Conservation (phyloP, 2,113 vertebrate species). For the Chionis minor region DNA sequence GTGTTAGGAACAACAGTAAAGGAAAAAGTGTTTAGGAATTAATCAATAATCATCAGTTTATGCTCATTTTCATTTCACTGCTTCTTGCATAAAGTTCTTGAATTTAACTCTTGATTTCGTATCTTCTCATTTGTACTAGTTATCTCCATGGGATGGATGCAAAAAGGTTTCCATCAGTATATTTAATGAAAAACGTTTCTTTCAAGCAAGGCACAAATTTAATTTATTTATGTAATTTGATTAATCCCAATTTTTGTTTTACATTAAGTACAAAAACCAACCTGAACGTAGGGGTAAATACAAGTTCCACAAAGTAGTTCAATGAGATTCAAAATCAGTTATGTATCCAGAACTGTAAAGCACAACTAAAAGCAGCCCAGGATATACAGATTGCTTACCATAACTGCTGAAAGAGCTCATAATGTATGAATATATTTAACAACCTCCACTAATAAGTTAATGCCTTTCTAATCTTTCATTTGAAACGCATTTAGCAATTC, state of each 20-base stretch:
- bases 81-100: constrained; percentile 1
- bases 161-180: constrained; percentile 42
- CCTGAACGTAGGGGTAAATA: constrained; percentile 51
- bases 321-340: constrained; percentile 47
- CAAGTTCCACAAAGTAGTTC: constrained; percentile 47
- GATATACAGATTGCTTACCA: constrained; percentile 49
- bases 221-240: constrained; percentile 67
- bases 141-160: constrained; percentile 29
- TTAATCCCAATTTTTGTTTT: constrained; percentile 67
- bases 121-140: constrained; percentile 27
- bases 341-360: constrained; percentile 41
- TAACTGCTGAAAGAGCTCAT: constrained; percentile 11
- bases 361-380: constrained; percentile 49
- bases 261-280: constrained; percentile 71
- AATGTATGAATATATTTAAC: constrained; percentile 19
- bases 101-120: constrained; percentile 26
- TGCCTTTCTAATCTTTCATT: constrained; percentile 36
- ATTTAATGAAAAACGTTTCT: constrained; percentile 68
- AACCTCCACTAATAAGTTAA: constrained; percentile 51
- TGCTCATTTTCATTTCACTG: constrained; percentile 45
- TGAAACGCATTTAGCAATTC: constrained; percentile 7
- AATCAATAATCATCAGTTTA: constrained; percentile 39
- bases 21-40: constrained; percentile 42
- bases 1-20: constrained; percentile 46
- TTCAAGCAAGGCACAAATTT: constrained; percentile 81